phyloP scores from a whole-genome alignment of 2,113 vertebrate species.

The Montifringilla adamsi region DNA sequence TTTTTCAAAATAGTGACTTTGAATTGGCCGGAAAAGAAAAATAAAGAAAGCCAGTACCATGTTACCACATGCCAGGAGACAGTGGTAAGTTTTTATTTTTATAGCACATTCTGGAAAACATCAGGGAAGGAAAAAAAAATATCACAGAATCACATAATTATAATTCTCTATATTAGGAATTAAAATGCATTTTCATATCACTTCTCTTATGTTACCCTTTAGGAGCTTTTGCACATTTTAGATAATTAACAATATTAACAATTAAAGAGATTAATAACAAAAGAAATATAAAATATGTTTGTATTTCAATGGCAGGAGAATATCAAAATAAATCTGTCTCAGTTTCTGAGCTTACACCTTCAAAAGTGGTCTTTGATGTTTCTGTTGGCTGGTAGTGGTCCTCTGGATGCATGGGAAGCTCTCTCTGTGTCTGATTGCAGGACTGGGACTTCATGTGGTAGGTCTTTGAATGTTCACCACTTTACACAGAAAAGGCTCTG shows the following conservation, averaged over 20 bases:
- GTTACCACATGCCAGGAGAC: constrained; percentile 60
- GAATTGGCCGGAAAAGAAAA: constrained; percentile 57
- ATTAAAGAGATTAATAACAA: neutral
- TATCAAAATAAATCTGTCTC: neutral
- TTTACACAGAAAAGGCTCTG: constrained; percentile 19
- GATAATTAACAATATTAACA: neutral
- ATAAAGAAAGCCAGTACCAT: constrained; percentile 56
- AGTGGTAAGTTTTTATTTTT: constrained; percentile 67
- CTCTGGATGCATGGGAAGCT: neutral
- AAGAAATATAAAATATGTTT: neutral
- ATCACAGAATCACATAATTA: constrained; percentile 43
- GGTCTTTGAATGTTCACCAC: constrained; percentile 40
- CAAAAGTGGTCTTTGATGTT: constrained; percentile 13
- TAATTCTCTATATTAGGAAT: constrained; percentile 44
- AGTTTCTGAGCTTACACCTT: neutral
- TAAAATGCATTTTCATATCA: constrained; percentile 19
- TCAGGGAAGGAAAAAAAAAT: constrained; percentile 34
- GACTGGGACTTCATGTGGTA: constrained; percentile 30
- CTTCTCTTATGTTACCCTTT: neutral
- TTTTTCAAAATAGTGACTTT: constrained; percentile 66
- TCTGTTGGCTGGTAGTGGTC: neutral
- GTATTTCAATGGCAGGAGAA: neutral
- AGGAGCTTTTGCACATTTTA: neutral
- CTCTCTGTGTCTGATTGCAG: neutral
- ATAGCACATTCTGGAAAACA: constrained; percentile 64